Conservation (phyloP, 2,797 vertebrate species). For the Chromis chromis region DNA sequence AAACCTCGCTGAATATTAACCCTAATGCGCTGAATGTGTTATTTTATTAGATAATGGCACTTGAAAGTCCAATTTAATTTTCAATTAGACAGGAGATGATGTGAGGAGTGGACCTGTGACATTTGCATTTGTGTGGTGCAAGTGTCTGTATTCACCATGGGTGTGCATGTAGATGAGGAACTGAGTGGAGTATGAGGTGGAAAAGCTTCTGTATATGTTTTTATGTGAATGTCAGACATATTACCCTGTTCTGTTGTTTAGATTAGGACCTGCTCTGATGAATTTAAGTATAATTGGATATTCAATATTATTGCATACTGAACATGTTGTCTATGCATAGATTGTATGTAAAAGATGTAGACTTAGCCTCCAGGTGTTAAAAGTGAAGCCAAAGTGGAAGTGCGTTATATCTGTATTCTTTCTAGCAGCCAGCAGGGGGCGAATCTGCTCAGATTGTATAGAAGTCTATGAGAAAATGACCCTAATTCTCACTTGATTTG, state of each 20-base stretch:
- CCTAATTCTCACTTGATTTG: too few relatives aligned
- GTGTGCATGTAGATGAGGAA: neutral
- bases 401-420: too few relatives aligned
- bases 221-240: neutral
- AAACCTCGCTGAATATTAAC: conserved; percentile 44
- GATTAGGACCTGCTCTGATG: neutral
- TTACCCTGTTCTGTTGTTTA: neutral
- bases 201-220: neutral
- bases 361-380: too few relatives aligned
- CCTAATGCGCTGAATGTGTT: conserved; percentile 5
- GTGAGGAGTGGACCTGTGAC: neutral
- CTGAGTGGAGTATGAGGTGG: neutral
- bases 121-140: conserved; percentile 1
- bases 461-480: too few relatives aligned
- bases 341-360: too few relatives aligned
- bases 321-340: too few relatives aligned
- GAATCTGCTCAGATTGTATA: too few relatives aligned
- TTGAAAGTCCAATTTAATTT: conserved; percentile 20
- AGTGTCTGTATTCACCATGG: neutral
- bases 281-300: too few relatives aligned
- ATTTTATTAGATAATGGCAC: conserved; percentile 22
- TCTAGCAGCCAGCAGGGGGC: too few relatives aligned
- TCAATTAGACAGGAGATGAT: conserved; percentile 6
- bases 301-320: too few relatives aligned
- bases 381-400: too few relatives aligned